Base-by-base conservation (phyloP, 2,113 vertebrate species). In the Notarius lentiginosus region DNA sequence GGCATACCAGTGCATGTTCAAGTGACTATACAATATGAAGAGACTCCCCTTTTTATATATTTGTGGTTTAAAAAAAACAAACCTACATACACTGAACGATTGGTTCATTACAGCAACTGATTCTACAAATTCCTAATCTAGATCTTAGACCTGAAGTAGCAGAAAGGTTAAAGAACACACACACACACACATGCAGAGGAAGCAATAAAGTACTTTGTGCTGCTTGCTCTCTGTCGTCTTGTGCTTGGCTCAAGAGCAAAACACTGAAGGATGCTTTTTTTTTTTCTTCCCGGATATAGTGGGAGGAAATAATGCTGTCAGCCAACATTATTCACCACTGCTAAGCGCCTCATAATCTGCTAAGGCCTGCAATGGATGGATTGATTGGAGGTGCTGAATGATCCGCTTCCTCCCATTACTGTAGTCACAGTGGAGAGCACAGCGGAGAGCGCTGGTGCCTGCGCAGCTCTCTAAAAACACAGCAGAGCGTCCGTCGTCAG, bases 321-420 rank as follows among this genome's bases (percentile, higher is more conserved):
- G 93, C 93, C 94, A 93, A 91, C 91, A 89, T 92, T 88, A 79
- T 87, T 93, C 91, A 89, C 91, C 90, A 87, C 83, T 86, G 90
- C 91, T 94, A 94, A 94, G 92, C 87, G 92, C 91, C 94, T 91
- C 89, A 91, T 94, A 93, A 94, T 95, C 94, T 93, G 81, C 83
- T 88, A 89, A 90, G 86, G 86, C 89, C 88, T 86, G 93, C 92
- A 95, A 93, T 94, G 90, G 91, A 89, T 92, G 92, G 92, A 94
- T 93, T 93, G 93, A 94, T 92, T 91, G 58, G 86, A 79, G 79
- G 82, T 65, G 53, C 87, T 83, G 83, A 82, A 85, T 80, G 86
- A 82, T 90, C 84, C 22, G 76, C 83, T 85, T 77, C 65, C 80
- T 73, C 58, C 84, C 56, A 81, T 87, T 89, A 79, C 80, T 81